Evolutionary conservation across 2,888 invertebrate genomes (phyloP).

Genomic region (Cybosia mesomella): DNA sequence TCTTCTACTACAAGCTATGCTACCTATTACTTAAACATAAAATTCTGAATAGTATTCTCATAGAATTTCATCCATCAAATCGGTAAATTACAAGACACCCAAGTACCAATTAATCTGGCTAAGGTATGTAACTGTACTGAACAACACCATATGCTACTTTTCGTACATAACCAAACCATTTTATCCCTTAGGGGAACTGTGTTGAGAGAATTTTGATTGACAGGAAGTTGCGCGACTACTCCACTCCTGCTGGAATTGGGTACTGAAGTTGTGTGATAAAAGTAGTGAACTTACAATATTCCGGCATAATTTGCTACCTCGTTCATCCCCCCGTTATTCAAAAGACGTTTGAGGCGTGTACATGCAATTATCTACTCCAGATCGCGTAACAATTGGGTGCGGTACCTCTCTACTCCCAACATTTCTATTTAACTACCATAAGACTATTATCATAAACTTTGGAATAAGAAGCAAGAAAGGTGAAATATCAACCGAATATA

Average conservation of each 20-base stretch:
- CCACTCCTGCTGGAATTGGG: background rate
- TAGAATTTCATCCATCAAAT: background rate
- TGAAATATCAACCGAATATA: slow-evolving; percentile 6
- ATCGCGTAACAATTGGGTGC: background rate
- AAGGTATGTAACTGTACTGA: slow-evolving; percentile 40
- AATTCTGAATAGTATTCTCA: background rate
- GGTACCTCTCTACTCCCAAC: background rate
- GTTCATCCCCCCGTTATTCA: background rate
- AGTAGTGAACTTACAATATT: background rate
- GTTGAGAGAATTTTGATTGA: slow-evolving; percentile 45
- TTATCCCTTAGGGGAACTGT: slow-evolving; percentile 32
- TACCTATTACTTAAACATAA: background rate
- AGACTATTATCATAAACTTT: background rate
- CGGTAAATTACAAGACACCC: background rate
- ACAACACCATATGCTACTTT: background rate
- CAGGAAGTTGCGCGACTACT: slow-evolving; percentile 32
- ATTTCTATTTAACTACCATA: background rate
- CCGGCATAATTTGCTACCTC: background rate
- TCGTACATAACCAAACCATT: slow-evolving; percentile 11
- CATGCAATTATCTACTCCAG: background rate
- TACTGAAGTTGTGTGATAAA: background rate
- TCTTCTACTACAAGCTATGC: background rate
- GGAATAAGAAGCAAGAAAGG: background rate
- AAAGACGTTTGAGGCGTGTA: background rate
- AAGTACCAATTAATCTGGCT: background rate